phyloP scores from a whole-genome alignment of 2,888 invertebrate species.

The Brenthis daphne region DNA sequence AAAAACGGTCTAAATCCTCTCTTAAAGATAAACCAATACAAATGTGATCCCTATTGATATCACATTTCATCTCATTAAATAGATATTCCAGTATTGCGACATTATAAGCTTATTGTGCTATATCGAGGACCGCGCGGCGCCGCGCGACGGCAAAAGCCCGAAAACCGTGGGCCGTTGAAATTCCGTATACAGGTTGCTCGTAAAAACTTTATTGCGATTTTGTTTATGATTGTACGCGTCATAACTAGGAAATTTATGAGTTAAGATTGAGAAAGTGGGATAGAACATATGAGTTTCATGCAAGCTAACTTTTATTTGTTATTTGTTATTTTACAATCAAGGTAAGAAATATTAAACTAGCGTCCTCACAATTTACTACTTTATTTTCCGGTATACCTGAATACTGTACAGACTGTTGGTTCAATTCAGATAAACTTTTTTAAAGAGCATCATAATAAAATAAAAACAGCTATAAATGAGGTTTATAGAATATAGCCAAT shows the following conservation, averaged over 20 bases:
- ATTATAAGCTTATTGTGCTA: neutral
- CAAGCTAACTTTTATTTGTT: neutral
- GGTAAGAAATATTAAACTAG: no score
- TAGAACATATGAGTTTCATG: neutral
- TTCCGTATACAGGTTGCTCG: constrained; percentile 28
- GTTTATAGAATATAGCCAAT: no score
- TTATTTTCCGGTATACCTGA: no score
- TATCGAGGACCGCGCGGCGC: neutral
- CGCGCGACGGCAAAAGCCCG: constrained; percentile 10
- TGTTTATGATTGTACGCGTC: constrained; percentile 24
- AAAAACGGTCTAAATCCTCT: no score
- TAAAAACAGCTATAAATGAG: no score
- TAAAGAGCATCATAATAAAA: no score
- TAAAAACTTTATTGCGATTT: constrained; percentile 30
- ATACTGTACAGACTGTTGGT: no score
- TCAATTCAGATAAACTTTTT: no score
- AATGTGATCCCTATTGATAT: neutral
- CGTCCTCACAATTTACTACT: no score
- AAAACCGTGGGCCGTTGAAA: constrained; percentile 17
- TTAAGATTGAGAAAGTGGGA: constrained; percentile 2
- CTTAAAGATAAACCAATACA: no score
- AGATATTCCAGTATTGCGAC: constrained; percentile 7
- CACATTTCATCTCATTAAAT: constrained; percentile 6
- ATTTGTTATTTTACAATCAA: neutral
- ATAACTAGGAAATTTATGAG: constrained; percentile 23